phyloP scores from a whole-genome alignment of 2,797 vertebrate species.

The Pitangus sulphuratus region DNA sequence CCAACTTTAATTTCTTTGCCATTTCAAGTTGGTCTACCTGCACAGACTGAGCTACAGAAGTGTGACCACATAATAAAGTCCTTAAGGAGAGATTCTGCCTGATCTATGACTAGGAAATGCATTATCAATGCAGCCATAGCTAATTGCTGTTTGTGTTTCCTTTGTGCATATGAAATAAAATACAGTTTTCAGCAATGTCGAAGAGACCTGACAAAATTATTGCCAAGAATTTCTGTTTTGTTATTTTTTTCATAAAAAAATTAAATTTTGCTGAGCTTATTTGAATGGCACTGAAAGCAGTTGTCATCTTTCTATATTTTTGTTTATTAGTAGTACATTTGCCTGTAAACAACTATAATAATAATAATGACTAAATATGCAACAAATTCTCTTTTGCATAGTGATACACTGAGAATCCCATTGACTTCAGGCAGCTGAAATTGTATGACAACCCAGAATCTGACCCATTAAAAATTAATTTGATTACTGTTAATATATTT shows the following conservation, averaged over 20 bases:
- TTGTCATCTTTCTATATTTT: background rate
- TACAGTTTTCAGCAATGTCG: background rate
- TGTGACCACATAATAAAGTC: background rate
- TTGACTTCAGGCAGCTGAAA: background rate
- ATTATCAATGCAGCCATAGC: background rate
- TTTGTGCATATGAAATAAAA: background rate
- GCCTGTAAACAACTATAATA: background rate
- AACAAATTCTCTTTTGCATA: background rate
- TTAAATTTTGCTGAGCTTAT: background rate
- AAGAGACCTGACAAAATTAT: background rate
- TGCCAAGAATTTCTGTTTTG: background rate
- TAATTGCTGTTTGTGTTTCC: background rate
- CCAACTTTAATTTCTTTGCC: background rate
- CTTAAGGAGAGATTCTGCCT: background rate
- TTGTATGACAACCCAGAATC: background rate
- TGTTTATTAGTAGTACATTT: background rate
- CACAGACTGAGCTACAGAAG: background rate
- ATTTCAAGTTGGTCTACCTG: background rate
- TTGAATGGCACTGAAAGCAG: background rate
- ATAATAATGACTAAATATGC: background rate
- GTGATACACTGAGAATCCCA: background rate
- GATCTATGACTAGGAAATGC: background rate
- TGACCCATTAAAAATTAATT: constrained; percentile 15
- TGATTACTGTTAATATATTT: background rate
- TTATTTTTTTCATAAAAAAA: background rate